phyloP scores from a whole-genome alignment of 2,888 invertebrate genomes.

The Caradrina clavipalpis region DNA sequence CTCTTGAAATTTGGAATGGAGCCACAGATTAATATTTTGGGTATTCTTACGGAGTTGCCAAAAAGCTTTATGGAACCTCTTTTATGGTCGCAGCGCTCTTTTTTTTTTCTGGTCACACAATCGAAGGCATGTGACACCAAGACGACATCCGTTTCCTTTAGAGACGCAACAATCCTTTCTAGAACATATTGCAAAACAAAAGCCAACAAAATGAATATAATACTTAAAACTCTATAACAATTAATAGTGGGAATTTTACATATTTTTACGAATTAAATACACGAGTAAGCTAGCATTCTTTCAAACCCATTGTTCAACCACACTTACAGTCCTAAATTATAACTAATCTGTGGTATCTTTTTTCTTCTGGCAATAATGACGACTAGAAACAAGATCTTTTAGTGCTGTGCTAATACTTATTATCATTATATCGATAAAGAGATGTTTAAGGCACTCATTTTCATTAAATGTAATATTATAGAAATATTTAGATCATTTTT shows the following conservation, averaged over 20 bases:
- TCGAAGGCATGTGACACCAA: not conserved
- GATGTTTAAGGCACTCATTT: not conserved
- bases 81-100: not conserved
- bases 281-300: too few species aligned
- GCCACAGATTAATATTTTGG: too few species aligned
- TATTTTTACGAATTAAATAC: too few species aligned
- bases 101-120: not conserved
- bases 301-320: too few species aligned
- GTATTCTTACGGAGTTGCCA: too few species aligned
- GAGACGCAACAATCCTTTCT: not conserved
- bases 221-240: too few species aligned
- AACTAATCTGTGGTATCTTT: not conserved
- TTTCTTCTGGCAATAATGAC: slow-evolving; percentile 16
- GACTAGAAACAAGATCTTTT: not conserved
- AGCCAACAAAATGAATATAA: not conserved
- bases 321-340: too few species aligned
- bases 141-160: not conserved
- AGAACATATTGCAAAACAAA: not conserved
- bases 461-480: not conserved
- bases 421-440: slow-evolving; percentile 5
- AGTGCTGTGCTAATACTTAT: not conserved
- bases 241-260: too few species aligned
- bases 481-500: too few species aligned
- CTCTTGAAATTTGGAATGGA: too few species aligned
- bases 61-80: too few species aligned